These are phyloP conservation scores for Epiblema foenella DNA, from an alignment of 2,888 invertebrate species.

Conservation along the genomic window DNA sequence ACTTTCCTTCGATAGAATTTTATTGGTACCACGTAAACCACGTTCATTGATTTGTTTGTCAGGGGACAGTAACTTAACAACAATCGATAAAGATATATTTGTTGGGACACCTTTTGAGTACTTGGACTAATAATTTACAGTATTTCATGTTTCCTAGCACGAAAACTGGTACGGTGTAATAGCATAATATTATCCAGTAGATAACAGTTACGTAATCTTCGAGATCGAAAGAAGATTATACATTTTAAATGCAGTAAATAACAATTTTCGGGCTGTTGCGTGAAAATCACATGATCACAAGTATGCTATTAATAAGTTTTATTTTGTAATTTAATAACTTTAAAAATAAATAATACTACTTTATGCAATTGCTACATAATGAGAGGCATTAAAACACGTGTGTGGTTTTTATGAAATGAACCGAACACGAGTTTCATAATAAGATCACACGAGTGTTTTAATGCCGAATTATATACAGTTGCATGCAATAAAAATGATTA, in stretches of 20 bases:
- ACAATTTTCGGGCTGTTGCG: background rate
- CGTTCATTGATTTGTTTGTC: constrained; percentile 21
- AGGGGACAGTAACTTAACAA: constrained; percentile 20
- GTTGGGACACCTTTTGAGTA: constrained; percentile 16
- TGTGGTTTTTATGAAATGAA: no score
- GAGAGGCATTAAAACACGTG: no score
- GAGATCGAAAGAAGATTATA: background rate
- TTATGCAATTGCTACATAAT: no score
- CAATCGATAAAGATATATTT: constrained; percentile 23
- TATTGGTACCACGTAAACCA: background rate
- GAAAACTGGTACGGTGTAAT: background rate
- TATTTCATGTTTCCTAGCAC: background rate
- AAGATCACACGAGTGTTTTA: no score
- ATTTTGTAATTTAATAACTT: no score
- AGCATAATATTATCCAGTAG: background rate
- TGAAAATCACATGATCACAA: background rate
- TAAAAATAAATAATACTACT: no score
- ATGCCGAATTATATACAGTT: no score
- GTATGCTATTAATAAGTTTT: background rate
- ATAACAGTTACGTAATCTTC: background rate
- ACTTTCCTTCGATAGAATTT: constrained; percentile 12
- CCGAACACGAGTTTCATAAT: no score
- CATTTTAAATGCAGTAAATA: background rate
- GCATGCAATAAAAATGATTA: no score
- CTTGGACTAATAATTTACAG: background rate